Base-by-base conservation (phyloP, 1,140 invertebrate species). In the Asobara japonica region DNA sequence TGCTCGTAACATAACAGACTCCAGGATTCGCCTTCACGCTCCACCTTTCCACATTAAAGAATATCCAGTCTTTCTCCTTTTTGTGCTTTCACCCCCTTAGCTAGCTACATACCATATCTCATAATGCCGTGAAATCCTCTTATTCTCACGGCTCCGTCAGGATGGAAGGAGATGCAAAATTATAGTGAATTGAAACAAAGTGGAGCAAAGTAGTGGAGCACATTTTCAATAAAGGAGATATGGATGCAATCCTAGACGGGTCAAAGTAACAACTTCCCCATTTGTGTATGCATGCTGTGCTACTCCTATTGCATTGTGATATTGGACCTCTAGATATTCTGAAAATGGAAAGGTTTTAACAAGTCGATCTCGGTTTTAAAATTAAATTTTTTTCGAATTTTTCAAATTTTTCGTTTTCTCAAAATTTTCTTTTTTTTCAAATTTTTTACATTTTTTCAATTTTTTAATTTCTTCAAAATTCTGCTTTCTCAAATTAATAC, bases 11-110 rank as follows among this genome's bases (percentile, higher is more conserved):
- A 22, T 18, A 56, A 56, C 22, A 56, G 51, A 56, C 51, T 56
- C 20, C 25, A 16, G 41, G n/a, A 45, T 45, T 45, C 41, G 18
- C 41, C 41, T 45, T 45, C 41, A 45, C 41, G 41, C 41, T 16
- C 25, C 51, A 56, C 51, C 51, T 56, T 51, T 56, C 22, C 51
- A 27, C 51, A 25, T 56, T 56, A 25, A 56, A 56, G 51, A 56
- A 56, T 25, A 22, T 22, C 51, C 51, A 18, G 20, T 56, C 18
- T 10, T 56, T 18, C 22, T 18, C 51, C 18, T 25, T 56, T 56
- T 56, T 16, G n/a, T 16, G 2, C 45, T 7, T 2, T 16, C 45
- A 2, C 41, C n/a, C 41, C 18, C 41, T 16, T 7, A 18, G 41
- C 41, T 45, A 7, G 22, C 11, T 56, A n/a, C 51, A 56, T 56